These are phyloP conservation scores for Tachystola acroxantha DNA, from an alignment of 2,888 invertebrate genomes.

Conservation along the genomic window DNA sequence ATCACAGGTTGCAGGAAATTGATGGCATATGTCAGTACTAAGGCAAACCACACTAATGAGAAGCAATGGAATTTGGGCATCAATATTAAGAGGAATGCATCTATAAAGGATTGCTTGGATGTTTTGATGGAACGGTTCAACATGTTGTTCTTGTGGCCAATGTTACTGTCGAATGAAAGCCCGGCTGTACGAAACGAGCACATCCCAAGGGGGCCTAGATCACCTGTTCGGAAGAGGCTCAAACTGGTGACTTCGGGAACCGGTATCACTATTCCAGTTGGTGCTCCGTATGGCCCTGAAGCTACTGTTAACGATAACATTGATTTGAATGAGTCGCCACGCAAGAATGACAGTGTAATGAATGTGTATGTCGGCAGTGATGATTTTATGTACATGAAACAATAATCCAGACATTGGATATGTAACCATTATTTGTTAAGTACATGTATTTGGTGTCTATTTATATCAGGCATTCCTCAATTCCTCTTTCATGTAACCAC, in stretches of 20 bases:
- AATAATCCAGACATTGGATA: too few species aligned
- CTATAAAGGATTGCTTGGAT: conserved; percentile 33
- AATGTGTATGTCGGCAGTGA: conserved; percentile 11
- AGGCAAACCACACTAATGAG: not conserved
- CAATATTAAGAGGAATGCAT: conserved; percentile 25
- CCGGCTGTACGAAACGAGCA: not conserved
- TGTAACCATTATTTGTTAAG: too few species aligned
- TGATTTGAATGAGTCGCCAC: not conserved
- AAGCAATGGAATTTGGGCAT: not conserved
- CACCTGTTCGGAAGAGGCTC: not conserved
- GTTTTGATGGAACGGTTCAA: conserved; percentile 43
- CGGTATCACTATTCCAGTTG: not conserved
- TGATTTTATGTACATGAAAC: conserved; percentile 1
- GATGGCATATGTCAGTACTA: conserved; percentile 28
- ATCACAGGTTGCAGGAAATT: conserved; percentile 51
- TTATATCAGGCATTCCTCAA: too few species aligned
- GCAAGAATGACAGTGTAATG: conserved; percentile 11
- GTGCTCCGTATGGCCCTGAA: not conserved
- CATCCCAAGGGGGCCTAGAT: too few species aligned
- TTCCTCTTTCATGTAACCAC: too few species aligned
- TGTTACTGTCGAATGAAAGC: conserved; percentile 44
- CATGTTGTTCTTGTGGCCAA: conserved; percentile 49
- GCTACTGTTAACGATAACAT: not conserved
- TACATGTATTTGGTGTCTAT: too few species aligned
- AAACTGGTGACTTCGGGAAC: not conserved